phyloP scores from a whole-genome alignment of 2,113 vertebrate genomes.

The Lagopus leucura region DNA sequence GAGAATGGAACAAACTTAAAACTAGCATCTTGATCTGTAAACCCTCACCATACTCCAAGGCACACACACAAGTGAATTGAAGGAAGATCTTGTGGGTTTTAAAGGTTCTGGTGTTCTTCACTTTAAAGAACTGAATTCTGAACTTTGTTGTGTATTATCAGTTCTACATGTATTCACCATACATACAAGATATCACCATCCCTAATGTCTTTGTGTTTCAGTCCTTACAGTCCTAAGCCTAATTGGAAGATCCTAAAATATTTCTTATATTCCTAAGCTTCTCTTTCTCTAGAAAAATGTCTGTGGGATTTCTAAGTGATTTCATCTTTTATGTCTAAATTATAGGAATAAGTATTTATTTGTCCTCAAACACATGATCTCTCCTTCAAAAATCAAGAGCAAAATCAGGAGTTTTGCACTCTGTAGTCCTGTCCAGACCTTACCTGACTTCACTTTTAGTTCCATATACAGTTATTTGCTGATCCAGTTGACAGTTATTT shows the following conservation, averaged over 20 bases:
- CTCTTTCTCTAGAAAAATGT: neutral
- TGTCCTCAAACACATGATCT: neutral
- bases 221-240: neutral
- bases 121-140: neutral
- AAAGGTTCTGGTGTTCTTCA: neutral
- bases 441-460: neutral
- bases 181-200: neutral
- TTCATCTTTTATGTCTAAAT: neutral
- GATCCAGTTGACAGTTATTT: neutral
- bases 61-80: neutral
- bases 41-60: accelerated
- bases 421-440: neutral
- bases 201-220: neutral
- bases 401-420: neutral
- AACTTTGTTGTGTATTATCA: neutral
- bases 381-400: neutral
- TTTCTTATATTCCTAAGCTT: neutral
- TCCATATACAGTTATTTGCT: neutral
- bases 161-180: neutral
- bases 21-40: neutral
- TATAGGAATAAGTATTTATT: neutral
- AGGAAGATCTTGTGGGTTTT: neutral
- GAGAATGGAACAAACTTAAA: neutral
- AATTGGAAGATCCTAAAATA: neutral
- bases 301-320: neutral